Base-by-base conservation (phyloP, 1,140 invertebrate genomes). In the Macrosteles quadrilineatus region DNA sequence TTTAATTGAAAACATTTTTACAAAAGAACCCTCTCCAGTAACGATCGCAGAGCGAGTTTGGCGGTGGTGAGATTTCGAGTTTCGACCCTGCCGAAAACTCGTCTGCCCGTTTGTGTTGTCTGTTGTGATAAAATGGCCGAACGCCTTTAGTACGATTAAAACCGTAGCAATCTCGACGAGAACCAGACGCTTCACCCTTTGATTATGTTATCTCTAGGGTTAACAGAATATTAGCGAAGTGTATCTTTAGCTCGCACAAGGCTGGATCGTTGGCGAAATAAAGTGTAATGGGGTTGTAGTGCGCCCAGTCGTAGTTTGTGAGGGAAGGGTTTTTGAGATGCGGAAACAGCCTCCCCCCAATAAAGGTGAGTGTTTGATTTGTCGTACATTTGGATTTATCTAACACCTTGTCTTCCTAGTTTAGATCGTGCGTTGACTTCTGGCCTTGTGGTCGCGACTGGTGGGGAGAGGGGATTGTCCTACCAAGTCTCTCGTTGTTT, bases 311-410 rank as follows among this genome's bases (percentile, higher is more conserved):
- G 36, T 17, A 6, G 17, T 9, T 40, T 17, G 36, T 50, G 47
- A 4, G 47, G 3, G 47, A 21, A 23, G 64, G 75, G 74, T 75
- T 75, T 81, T 76, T 81, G 81, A 82, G 70, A 82, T 82, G 81
- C 80, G 81, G 73, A 81, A 79, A 55, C 81, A 80, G 80, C 79
- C 79, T 79, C 78, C 78, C 72, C 79, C 80, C 73, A 80, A 80
- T 77, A 81, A 82, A 81, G 77, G 81, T 81, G 45, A 45, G 47
- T 50, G 21, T 3, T 50, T 50, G 2, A 50, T 50, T 50, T 50
- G 21, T 4, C 3, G 14, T 50, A n/a, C 4, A 50, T 9, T 50
- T 19, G 14, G 47, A n/a, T 50, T 50, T 50, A 50, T 50, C 47
- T 21, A 19, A 19, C 47, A 19, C 21, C 47, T 17, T 50, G n/a